Evolutionary conservation across 2,888 invertebrate genomes (phyloP), one percentile per base, ranked within the genome.

Genomic region (Thysanoteuthis rhombus): DNA sequence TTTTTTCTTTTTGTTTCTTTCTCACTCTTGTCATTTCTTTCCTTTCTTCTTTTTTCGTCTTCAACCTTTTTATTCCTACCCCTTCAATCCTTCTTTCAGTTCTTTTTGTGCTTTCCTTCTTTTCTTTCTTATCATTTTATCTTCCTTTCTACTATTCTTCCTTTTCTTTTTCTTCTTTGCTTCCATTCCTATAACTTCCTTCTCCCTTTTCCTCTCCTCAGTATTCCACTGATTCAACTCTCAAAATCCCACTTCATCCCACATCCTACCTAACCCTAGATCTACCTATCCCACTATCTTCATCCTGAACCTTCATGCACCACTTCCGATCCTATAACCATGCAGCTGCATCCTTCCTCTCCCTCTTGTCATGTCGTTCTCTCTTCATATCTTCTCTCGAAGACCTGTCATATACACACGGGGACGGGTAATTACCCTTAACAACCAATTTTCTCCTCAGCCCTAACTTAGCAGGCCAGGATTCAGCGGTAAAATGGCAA

Each of bases 101-200:
- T n/a, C 2, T n/a, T n/a, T n/a, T n/a, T n/a, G 0, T n/a, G 10
- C 0, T 8, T 12, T 10, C 12, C 10, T 12, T n/a, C 22, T 12
- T 75, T 10, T 16, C n/a, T 16, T 16, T 75, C 75, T 75, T n/a
- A 12, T 19, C 1, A 10, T n/a, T n/a, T 75, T 12, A 16, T n/a
- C 32, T 16, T 47, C 22, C 22, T 47, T 22, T 22, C 22, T 22
- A 22, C 47, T 47, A 22, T 47, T 22, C n/a, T 47, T 22, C 22
- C 22, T 47, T 47, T 22, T 47, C 47, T 52, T 25, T 52, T 3
- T 25, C 52, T 25, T 22, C 22, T 5, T 52, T 22, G 2, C 25
- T 52, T 6, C 6, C 1, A 25, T 22, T 22, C 25, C 22, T 22
- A 25, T 5, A n/a, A n/a, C 25, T 52, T 25, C 22, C 25, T 52